These are phyloP conservation scores for Andricus quercusramuli DNA, from an alignment of 2,888 invertebrate genomes.

Conservation along the genomic window DNA sequence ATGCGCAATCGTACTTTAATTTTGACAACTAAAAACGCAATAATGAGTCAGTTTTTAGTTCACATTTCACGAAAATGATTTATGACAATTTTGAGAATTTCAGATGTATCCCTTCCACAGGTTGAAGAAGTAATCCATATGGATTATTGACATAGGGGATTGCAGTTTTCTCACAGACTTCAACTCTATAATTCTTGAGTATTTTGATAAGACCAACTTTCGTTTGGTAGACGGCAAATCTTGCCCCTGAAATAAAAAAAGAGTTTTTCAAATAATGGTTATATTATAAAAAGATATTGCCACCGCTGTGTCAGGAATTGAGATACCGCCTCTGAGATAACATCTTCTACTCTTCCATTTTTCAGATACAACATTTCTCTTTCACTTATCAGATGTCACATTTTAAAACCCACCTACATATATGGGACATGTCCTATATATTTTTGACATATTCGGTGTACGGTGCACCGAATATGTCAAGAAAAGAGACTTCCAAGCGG, in stretches of 20 bases:
- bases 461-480: too few species aligned
- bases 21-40: too few species aligned
- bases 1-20: too few species aligned
- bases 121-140: slow-evolving; percentile 60
- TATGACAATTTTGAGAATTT: slow-evolving; percentile 61
- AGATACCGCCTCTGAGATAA: too few species aligned
- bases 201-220: slow-evolving; percentile 74
- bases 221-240: slow-evolving; percentile 70
- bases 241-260: slow-evolving; percentile 58
- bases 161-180: slow-evolving; percentile 69
- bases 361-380: too few species aligned
- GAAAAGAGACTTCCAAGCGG: too few species aligned
- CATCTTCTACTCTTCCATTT: too few species aligned
- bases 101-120: slow-evolving; percentile 67
- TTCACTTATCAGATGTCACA: not conserved
- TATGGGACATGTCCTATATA: too few species aligned
- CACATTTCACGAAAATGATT: not conserved
- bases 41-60: too few species aligned
- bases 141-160: slow-evolving; percentile 63
- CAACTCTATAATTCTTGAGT: slow-evolving; percentile 70
- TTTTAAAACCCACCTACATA: not conserved
- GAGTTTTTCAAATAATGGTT: not conserved
- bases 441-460: too few species aligned
- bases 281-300: too few species aligned
- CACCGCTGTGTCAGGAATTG: too few species aligned